phyloP scores from a whole-genome alignment of 1,140 invertebrate genomes.

The Acromyrmex echinatior region DNA sequence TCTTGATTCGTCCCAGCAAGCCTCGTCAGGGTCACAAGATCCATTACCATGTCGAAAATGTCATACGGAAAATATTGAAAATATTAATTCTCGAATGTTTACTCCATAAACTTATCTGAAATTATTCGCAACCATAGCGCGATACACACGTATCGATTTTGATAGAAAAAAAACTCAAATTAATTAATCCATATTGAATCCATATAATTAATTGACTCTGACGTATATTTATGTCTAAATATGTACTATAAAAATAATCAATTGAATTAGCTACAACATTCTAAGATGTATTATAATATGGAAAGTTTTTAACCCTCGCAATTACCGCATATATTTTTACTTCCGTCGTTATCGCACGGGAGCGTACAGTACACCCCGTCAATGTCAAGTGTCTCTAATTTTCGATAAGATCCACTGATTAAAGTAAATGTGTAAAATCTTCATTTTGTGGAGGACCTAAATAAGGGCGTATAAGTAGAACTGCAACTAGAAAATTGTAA shows the following conservation, averaged over 20 bases:
- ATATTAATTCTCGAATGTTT: conserved; percentile 3
- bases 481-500: too few relatives aligned
- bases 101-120: not conserved
- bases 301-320: too few relatives aligned
- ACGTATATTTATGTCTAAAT: not conserved
- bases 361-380: too few relatives aligned
- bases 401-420: too few relatives aligned
- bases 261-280: not conserved
- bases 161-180: not conserved
- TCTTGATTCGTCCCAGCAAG: conserved; percentile 26
- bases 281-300: too few relatives aligned
- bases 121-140: not conserved
- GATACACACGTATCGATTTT: not conserved
- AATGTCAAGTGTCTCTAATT: too few relatives aligned
- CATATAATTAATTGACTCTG: too few relatives aligned
- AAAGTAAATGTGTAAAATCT: too few relatives aligned
- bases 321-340: too few relatives aligned
- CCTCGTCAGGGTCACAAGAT: conserved; percentile 41
- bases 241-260: not conserved
- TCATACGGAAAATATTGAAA: not conserved
- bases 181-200: not conserved
- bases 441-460: too few relatives aligned
- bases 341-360: too few relatives aligned
- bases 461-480: too few relatives aligned
- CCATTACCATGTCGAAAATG: not conserved